Evolutionary conservation across 2,113 vertebrate genomes (phyloP).

Genomic region (Vanacampus margaritifer): DNA sequence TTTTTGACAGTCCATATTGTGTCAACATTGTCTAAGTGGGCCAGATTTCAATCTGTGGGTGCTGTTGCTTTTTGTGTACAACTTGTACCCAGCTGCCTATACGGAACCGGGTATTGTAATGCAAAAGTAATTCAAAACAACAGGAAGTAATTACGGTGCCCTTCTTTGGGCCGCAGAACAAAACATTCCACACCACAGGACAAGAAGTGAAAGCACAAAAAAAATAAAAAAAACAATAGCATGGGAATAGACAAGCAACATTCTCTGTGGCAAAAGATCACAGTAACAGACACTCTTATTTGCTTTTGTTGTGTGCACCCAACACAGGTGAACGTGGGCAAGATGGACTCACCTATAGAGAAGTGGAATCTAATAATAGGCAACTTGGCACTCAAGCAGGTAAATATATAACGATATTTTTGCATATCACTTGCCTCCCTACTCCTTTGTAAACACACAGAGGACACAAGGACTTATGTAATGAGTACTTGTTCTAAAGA

Average conservation of each 20-base stretch:
- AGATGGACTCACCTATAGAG: constrained; percentile 98
- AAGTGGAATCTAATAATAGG: constrained; percentile 98
- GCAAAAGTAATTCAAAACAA: not conserved
- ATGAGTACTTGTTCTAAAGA: not conserved
- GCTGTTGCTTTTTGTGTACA: not conserved
- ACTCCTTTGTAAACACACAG: too few relatives aligned
- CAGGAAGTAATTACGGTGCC: not conserved
- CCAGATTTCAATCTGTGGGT: not conserved
- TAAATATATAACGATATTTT: constrained; percentile 43
- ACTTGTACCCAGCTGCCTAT: not conserved
- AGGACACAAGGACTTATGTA: not conserved
- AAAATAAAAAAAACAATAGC: not conserved
- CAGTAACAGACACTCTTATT: not conserved
- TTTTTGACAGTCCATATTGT: not conserved
- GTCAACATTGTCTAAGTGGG: not conserved
- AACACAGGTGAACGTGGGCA: constrained; percentile 90
- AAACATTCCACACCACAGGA: not conserved
- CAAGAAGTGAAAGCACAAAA: not conserved
- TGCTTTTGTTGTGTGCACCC: not conserved
- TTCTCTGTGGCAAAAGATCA: not conserved
- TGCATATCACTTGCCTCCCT: not conserved
- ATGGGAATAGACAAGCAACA: not conserved
- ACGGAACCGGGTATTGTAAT: not conserved
- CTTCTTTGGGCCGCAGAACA: not conserved
- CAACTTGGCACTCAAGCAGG: constrained; percentile 96